A percentile compares a stretch with the other conserved stretches of the same genome.
These are phyloP conservation scores for Cyphomyrus discorhynchus DNA, from an alignment of 2,113 vertebrate species.

Conservation along the genomic window DNA sequence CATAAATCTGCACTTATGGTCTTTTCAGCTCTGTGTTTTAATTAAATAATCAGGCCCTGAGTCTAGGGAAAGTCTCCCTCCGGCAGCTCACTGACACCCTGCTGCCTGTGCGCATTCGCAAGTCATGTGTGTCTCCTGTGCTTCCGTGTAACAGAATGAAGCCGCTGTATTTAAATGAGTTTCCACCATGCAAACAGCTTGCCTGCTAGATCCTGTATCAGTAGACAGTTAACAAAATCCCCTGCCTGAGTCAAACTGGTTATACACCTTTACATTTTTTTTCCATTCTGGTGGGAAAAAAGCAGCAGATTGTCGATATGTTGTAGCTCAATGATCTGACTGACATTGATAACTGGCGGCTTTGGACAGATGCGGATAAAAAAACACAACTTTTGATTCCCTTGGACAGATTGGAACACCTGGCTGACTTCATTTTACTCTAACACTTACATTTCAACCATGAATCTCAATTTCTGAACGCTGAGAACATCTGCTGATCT, in stretches of 20 bases:
- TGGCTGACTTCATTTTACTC: neutral
- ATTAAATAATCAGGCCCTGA: neutral
- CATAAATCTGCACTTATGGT: neutral
- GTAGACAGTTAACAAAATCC: neutral
- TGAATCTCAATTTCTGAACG: neutral
- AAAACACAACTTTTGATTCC: neutral
- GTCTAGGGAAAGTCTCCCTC: neutral
- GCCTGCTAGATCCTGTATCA: neutral
- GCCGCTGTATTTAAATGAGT: neutral
- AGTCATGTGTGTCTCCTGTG: neutral
- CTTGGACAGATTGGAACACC: neutral
- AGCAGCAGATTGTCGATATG: neutral
- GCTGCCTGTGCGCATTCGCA: neutral
- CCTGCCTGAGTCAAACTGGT: neutral
- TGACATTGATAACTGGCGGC: neutral
- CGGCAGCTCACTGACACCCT: neutral
- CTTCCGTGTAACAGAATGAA: neutral
- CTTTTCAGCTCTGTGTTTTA: neutral
- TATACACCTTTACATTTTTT: neutral
- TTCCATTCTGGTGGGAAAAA: neutral
- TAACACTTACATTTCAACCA: neutral
- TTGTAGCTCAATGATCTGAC: neutral
- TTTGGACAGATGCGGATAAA: neutral
- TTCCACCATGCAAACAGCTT: neutral
- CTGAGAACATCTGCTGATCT: neutral